Evolutionary conservation across 2,888 invertebrate genomes (phyloP).

Genomic region (Tachina lurida): DNA sequence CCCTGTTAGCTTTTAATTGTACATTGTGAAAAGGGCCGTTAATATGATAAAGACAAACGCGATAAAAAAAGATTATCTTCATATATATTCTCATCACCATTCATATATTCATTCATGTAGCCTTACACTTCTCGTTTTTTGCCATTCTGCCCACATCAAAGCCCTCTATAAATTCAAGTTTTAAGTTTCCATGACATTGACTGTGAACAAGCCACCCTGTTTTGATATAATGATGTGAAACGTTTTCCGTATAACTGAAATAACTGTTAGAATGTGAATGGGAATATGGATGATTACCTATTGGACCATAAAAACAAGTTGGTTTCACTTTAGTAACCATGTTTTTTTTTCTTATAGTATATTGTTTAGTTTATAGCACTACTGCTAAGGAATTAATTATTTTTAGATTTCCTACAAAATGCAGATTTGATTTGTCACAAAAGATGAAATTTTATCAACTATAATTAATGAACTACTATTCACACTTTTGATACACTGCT

Average conservation of each 20-base stretch:
- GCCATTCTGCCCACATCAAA: background rate
- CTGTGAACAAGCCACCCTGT: background rate
- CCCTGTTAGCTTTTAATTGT: too few species aligned
- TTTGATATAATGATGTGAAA: background rate
- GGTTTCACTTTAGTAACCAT: slow-evolving; percentile 22
- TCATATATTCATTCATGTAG: background rate
- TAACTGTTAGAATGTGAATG: slow-evolving; percentile 32
- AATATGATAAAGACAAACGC: background rate
- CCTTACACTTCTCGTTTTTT: background rate
- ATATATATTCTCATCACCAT: background rate
- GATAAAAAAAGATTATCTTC: background rate
- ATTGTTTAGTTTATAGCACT: background rate
- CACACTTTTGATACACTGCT: too few species aligned
- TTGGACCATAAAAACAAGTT: slow-evolving; percentile 27
- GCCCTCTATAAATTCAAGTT: background rate
- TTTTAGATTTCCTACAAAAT: too few species aligned
- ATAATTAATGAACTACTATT: too few species aligned
- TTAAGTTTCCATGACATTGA: slow-evolving; percentile 21
- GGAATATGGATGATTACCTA: slow-evolving; percentile 7
- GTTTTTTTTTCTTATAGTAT: background rate
- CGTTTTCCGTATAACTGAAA: slow-evolving; percentile 15
- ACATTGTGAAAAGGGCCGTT: too few species aligned
- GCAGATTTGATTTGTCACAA: too few species aligned
- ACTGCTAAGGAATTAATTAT: slow-evolving; percentile 1
- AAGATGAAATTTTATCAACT: too few species aligned